Base-by-base conservation (phyloP, 2,888 invertebrate species). In the Pollenia griseotomentosa region DNA sequence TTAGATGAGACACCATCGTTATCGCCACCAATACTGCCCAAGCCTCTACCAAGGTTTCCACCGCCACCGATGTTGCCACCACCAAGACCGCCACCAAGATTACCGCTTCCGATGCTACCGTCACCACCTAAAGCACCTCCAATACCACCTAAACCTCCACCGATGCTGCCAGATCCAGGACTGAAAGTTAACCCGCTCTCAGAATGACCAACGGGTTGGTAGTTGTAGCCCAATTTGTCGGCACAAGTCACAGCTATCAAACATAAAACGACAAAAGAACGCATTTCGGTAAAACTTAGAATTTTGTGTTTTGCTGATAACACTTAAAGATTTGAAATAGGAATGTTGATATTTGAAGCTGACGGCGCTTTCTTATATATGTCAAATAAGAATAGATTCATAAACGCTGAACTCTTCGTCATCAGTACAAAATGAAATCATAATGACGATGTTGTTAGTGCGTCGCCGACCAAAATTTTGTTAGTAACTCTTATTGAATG, bases 191-290 rank as follows among this genome's bases (percentile, higher is more conserved):
- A 23, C 14, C 78, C 86, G 73, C 40, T 70, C 42, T 55, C 57
- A 8, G 73, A 73, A 71, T 86, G 82, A 12, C 53, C 65, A 46
- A 91, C 91, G 11, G 90, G 90, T 77, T 89, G 90, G 63, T 92
- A 91, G 87, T 91, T 91, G 88, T 91, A 91, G 83, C 91, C 91
- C 66, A 91, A 88, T 53, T 91, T 90, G 65, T 91, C 90, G 63
- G 91, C 92, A 82, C 89, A 90, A 83, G 90, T 90, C 78, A 90
- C 90, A 40, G 91, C 90, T 19, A 91, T 74, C 74, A 92, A 88
- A 79, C 92, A 91, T 63, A 86, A 78, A 12, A 91, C 90, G 85
- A 91, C 90, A 70, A 91, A 91, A 84, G 90, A 90, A 90, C 90
- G 91, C 91, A 91, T 91, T 59, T 90, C 89, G 85, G 81, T 88